Percentiles rank a stretch among this genome's conserved stretches.
phyloP scores from a whole-genome alignment of 2,888 invertebrate species.

The Eupithecia insigniata region DNA sequence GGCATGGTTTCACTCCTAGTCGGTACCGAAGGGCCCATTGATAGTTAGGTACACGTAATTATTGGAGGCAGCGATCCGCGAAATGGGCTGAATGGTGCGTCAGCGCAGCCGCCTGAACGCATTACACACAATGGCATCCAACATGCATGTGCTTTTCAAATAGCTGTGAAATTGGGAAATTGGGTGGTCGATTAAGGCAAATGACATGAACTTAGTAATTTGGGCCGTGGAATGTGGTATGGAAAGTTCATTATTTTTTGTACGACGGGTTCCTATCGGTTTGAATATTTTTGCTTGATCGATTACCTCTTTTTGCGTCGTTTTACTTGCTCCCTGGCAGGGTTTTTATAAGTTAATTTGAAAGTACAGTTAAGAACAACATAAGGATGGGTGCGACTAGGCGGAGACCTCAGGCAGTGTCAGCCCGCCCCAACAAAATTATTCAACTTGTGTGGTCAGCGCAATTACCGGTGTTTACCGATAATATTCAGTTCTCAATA shows the following conservation, averaged over 20 bases:
- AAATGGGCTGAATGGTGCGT: constrained; percentile 64
- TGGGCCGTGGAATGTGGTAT: neutral
- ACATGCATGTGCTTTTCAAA: constrained; percentile 49
- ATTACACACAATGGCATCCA: constrained; percentile 45
- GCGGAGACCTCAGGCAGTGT: constrained; percentile 57
- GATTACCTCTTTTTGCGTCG: constrained; percentile 21
- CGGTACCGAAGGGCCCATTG: constrained; percentile 47
- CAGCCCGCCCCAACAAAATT: constrained; percentile 59
- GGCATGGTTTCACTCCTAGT: constrained; percentile 11
- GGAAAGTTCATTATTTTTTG: constrained; percentile 6
- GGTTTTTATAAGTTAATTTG: constrained; percentile 41
- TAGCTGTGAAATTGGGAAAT: constrained; percentile 56
- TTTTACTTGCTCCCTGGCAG: constrained; percentile 27
- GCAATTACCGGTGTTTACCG: constrained; percentile 50
- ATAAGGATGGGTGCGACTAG: constrained; percentile 58
- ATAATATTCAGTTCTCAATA: constrained; percentile 35
- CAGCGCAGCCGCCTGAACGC: constrained; percentile 44
- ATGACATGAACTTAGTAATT: constrained; percentile 24
- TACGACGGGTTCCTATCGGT: neutral
- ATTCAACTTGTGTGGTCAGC: constrained; percentile 68
- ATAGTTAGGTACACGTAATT: constrained; percentile 61
- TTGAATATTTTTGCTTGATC: constrained; percentile 20
- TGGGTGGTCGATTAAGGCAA: constrained; percentile 44
- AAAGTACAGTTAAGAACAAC: constrained; percentile 40
- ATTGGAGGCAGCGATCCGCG: constrained; percentile 69